A percentile compares a stretch with the other conserved stretches of the same genome.
These are phyloP conservation scores for Helogale parvula DNA, from an alignment of 2,113 vertebrate species.

Conservation along the genomic window DNA sequence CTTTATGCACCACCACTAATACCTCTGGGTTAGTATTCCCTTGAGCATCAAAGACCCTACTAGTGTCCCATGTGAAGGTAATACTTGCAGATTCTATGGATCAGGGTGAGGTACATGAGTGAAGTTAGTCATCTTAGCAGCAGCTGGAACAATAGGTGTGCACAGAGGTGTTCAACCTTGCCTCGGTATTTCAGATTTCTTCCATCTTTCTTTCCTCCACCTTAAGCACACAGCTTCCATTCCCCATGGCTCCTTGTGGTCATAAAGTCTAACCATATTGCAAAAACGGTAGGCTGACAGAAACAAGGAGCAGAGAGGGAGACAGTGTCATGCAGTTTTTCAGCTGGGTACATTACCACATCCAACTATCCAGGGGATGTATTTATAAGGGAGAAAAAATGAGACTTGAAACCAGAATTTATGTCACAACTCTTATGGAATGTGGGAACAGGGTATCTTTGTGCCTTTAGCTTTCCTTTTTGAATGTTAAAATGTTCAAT, in stretches of 20 bases:
- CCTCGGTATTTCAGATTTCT: not conserved
- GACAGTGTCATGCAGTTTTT: not conserved
- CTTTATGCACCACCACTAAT: not conserved
- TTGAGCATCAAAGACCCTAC: not conserved
- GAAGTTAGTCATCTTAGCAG: not conserved
- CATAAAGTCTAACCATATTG: not conserved
- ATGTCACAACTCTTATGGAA: not conserved
- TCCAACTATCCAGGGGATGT: not conserved
- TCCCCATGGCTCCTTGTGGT: not conserved
- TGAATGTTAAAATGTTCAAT: constrained; percentile 1
- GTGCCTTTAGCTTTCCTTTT: not conserved
- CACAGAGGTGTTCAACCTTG: not conserved
- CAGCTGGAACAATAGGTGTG: not conserved
- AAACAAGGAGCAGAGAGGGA: not conserved
- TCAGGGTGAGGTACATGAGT: not conserved
- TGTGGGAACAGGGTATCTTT: not conserved
- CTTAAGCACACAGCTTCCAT: not conserved
- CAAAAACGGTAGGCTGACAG: not conserved
- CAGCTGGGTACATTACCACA: not conserved
- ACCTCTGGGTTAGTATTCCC: not conserved
- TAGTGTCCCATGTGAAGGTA: not conserved
- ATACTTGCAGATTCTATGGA: not conserved
- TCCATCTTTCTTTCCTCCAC: not conserved
- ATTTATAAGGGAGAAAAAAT: not conserved
- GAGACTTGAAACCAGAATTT: not conserved